Evolutionary conservation across 2,888 invertebrate species (phyloP), one percentile per base, ranked within the genome.

Genomic region (Mylabris sibirica): DNA sequence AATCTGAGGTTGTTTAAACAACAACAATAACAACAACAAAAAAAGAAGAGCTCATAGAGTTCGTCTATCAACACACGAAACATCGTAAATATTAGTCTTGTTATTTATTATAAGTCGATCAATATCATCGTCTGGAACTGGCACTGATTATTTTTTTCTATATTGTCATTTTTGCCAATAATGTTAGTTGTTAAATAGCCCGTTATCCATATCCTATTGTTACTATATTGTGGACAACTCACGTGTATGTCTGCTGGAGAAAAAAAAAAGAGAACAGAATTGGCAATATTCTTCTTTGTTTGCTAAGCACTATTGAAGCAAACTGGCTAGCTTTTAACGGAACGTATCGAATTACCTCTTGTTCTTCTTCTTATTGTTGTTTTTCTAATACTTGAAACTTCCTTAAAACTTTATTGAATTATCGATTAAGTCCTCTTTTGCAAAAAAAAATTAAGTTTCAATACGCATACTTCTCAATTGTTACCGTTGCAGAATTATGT

Each of bases 91-190:
- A 22, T 53, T 53, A 53, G 49, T 53, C 20, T 49, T 49, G 49
- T 20, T 49, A 49, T 49, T 30, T 30, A 30, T 44, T 44, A 44
- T 49, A 5, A 53, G 49, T 53, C 49, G 49, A 53, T 53, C 49
- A 22, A 53, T 53, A 53, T 22, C 49, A 53, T 22, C 22, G 49
- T 53, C 22, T 53, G 49, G 49, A 11, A 53, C 49, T 20, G 22
- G 20, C 8, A 53, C 49, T 12, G 9, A 53, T 53, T 44, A 3
- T 53, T 53, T 53, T 53, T 20, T 49, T 9, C 6, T 20, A 6
- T 2, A 14, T 35, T 38, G 12, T 44, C n/a, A 1, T 44, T 44
- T n/a, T 11, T 44, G 38, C 14, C 17, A 1, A 17, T 17, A 17
- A 14, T 5, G 5, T n/a, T n/a, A 1, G 44, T 44, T 5, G n/a